A percentile compares a stretch with the other conserved stretches of the same genome.
These are phyloP conservation scores for Crotalus helleri DNA, from an alignment of 2,113 vertebrate genomes.

Conservation along the genomic window DNA sequence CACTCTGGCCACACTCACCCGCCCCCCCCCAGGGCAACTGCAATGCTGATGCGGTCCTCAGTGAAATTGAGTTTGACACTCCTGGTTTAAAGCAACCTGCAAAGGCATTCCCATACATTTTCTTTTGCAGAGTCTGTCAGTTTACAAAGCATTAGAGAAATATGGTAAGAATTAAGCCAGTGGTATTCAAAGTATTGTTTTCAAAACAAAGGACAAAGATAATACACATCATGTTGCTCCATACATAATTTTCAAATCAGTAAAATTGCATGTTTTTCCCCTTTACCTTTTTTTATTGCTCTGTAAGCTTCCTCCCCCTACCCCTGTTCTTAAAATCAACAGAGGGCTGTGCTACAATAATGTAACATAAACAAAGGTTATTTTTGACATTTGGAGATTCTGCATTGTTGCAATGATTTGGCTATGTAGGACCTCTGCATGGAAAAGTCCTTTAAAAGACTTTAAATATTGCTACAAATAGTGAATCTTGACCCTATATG, in stretches of 20 bases:
- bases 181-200: conserved; percentile 63
- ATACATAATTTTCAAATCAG: conserved; percentile 55
- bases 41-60: no score
- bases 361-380: background rate
- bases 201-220: conserved; percentile 59
- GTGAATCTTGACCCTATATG: conserved; percentile 19
- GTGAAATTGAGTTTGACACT: no score
- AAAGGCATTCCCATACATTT: conserved; percentile 1
- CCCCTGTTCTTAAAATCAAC: conserved; percentile 9
- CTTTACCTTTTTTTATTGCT: conserved; percentile 25
- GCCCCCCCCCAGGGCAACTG: no score
- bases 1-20: no score
- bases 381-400: conserved; percentile 33
- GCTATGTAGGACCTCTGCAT: conserved; percentile 13
- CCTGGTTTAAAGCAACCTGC: background rate
- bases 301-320: background rate
- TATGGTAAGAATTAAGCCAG: conserved; percentile 65
- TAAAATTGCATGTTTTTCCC: conserved; percentile 20
- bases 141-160: conserved; percentile 55
- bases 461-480: conserved; percentile 19
- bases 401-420: conserved; percentile 38
- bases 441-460: conserved; percentile 41
- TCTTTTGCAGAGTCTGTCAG: conserved; percentile 15
- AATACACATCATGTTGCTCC: conserved; percentile 10
- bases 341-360: conserved; percentile 35